phyloP scores from a whole-genome alignment of 2,888 invertebrate species.

The Tyria jacobaeae region DNA sequence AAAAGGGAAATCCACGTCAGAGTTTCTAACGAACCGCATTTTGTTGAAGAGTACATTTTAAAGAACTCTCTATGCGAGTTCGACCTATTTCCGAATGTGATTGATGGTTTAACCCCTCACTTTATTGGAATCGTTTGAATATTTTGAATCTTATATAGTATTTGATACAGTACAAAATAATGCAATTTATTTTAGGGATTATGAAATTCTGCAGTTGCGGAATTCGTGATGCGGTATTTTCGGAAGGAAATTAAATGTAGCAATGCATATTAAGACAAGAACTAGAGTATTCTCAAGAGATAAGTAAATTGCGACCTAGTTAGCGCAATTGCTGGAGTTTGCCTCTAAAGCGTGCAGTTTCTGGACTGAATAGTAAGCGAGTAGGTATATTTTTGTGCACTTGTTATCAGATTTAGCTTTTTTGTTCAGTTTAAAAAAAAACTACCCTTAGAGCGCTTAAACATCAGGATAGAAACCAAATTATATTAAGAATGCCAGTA shows the following conservation, averaged over 20 bases:
- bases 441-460: too few species aligned
- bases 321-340: conserved; percentile 54
- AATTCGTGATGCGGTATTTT: conserved; percentile 34
- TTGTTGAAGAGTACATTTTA: conserved; percentile 55
- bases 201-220: conserved; percentile 38
- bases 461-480: too few species aligned
- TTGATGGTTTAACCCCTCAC: conserved; percentile 67
- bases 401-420: conserved; percentile 43
- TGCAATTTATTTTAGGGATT: conserved; percentile 21
- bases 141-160: conserved; percentile 41
- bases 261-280: conserved; percentile 45
- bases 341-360: conserved; percentile 45
- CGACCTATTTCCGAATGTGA: conserved; percentile 72
- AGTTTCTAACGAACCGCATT: conserved; percentile 60
- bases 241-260: conserved; percentile 45
- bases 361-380: conserved; percentile 48
- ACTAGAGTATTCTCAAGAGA: conserved; percentile 45
- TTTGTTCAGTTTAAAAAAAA: too few species aligned
- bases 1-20: conserved; percentile 24
- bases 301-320: conserved; percentile 54
- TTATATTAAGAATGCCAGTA: too few species aligned
- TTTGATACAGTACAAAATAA: conserved; percentile 31
- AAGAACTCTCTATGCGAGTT: conserved; percentile 61
- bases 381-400: conserved; percentile 39
- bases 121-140: conserved; percentile 50